Evolutionary conservation across 2,113 vertebrate genomes (phyloP), one percentile per base, ranked within the genome.

Genomic region (Leuciscus idus): DNA sequence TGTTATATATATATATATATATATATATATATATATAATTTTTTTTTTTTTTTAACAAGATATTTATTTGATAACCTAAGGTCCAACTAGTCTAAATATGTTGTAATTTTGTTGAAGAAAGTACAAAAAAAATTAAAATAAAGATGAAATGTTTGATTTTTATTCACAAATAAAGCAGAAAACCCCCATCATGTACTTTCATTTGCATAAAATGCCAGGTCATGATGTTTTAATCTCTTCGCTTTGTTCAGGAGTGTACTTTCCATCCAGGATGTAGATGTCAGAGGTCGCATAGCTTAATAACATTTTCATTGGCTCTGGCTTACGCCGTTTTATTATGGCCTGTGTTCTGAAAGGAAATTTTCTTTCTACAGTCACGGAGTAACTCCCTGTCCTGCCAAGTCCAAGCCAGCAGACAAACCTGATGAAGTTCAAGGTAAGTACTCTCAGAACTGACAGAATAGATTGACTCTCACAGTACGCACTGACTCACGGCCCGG

Each of bases 331-430:
- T 52, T 36, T 50, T 85, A 59, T 74, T 3, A 23, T 43, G 39
- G 8, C 39, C 26, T 15, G 76, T 50, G 74, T 78, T 82, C 50
- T 84, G 72, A 92, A 90, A 68, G 90, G 86, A 86, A 91, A 91
- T 88, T 80, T 93, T 90, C 86, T 89, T 89, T 90, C 89, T 92
- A 83, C 93, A 96, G 95, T 87, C 91, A 94, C 77, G 92, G 92
- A 91, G 91, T 91, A 83, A 90, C 92, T 89, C 85, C 86, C 36
- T 92, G 91, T 90, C 92, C 94, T 91, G 91, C 91, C 90, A 92
- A 90, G 90, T 81, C 87, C 90, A 93, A 91, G 89, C 90, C 92
- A 85, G 93, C 89, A 78, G 90, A 92, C 84, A 93, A 93, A 93
- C 91, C 93, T 88, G 94, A 94, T 89, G 93, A 91, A 92, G 43